phyloP scores from a whole-genome alignment of 2,888 invertebrate species.

The Laspeyria flexula region DNA sequence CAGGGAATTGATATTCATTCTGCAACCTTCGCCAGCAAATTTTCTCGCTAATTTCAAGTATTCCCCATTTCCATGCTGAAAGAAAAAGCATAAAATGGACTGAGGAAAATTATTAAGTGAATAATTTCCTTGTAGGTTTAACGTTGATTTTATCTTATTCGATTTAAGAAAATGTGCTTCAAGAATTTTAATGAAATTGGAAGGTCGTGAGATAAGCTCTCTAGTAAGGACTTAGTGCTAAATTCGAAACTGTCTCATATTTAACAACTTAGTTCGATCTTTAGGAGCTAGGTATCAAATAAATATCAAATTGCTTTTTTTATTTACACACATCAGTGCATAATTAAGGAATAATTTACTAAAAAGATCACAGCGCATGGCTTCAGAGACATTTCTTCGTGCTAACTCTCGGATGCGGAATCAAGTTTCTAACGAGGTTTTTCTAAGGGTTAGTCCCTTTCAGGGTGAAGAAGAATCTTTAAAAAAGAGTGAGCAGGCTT shows the following conservation, averaged over 20 bases:
- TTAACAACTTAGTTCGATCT: background rate
- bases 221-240: background rate
- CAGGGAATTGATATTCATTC: constrained; percentile 44
- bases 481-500: no score
- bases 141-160: background rate
- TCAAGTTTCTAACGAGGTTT: no score
- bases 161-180: background rate
- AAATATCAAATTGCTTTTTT: no score
- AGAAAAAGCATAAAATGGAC: constrained; percentile 16
- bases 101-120: constrained; percentile 24
- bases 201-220: background rate
- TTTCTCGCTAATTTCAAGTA: constrained; percentile 27
- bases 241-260: background rate
- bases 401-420: no score
- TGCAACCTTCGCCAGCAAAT: constrained; percentile 33
- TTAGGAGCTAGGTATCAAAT: no score
- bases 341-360: no score
- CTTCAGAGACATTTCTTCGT: no score
- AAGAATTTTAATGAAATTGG: background rate
- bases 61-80: constrained; percentile 23
- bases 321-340: no score
- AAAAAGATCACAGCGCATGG: no score
- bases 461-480: no score
- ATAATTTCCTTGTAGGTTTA: constrained; percentile 21
- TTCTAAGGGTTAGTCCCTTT: no score